These are phyloP conservation scores for Strigamia transsilvanica DNA, from an alignment of 2,888 invertebrate species.

Conservation along the genomic window DNA sequence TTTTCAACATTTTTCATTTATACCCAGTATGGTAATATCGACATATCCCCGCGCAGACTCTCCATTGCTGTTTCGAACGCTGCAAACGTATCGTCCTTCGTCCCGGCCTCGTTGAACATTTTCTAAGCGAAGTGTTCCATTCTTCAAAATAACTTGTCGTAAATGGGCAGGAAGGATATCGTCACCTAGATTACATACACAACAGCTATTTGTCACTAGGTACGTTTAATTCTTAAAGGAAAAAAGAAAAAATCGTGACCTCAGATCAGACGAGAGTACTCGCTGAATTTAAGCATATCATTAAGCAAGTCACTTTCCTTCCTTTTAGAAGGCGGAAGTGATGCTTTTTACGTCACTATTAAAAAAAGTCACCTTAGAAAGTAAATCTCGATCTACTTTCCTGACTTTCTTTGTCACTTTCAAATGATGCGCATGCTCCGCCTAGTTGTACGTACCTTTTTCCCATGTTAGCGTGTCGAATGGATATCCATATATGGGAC, in stretches of 20 bases:
- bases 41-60: constrained; percentile 60
- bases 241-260: no score
- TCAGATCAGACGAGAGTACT: no score
- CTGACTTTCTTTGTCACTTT: no score
- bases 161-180: constrained; percentile 44
- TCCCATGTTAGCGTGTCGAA: constrained; percentile 32
- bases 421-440: no score
- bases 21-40: constrained; percentile 63
- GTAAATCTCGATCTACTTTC: no score
- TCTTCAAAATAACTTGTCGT: constrained; percentile 55
- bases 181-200: constrained; percentile 48
- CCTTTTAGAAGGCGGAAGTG: no score
- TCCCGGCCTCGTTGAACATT: constrained; percentile 63
- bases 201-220: no score
- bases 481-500: constrained; percentile 46
- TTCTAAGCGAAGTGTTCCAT: constrained; percentile 62
- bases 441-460: constrained; percentile 52
- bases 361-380: no score
- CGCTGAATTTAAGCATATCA: no score
- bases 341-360: no score
- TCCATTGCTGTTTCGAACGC: constrained; percentile 60
- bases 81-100: constrained; percentile 64
- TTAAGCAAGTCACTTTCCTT: no score
- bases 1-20: constrained; percentile 55
- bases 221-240: no score